Percentiles rank a stretch among this genome's conserved stretches.
phyloP scores from a whole-genome alignment of 2,113 vertebrate species.

The Pionites leucogaster region DNA sequence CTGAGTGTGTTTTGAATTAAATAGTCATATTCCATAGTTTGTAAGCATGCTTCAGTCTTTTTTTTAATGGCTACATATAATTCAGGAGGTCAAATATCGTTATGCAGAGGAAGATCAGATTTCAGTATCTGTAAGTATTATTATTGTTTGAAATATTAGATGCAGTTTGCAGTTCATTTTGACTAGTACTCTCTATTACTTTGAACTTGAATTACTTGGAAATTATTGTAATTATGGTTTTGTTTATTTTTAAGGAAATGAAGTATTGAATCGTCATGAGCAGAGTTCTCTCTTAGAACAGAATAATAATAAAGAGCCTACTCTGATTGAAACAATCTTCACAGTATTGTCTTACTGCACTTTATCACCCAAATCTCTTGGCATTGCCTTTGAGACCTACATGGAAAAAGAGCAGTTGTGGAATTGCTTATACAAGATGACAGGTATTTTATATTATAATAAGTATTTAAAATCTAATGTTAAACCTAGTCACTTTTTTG shows the following conservation, averaged over 20 bases:
- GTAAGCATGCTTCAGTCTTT: not conserved
- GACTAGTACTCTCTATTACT: not conserved
- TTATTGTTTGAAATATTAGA: not conserved
- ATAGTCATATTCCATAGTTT: not conserved
- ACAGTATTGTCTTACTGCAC: slow-evolving; percentile 80
- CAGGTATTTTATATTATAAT: slow-evolving; percentile 80
- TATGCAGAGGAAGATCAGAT: not conserved
- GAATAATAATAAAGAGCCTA: slow-evolving; percentile 13
- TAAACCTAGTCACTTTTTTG: not conserved
- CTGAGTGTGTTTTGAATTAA: not conserved
- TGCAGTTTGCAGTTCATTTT: not conserved
- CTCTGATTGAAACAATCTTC: slow-evolving; percentile 82
- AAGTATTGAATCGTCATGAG: slow-evolving; percentile 12
- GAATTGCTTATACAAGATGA: slow-evolving; percentile 82
- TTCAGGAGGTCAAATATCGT: not conserved
- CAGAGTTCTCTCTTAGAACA: slow-evolving; percentile 13
- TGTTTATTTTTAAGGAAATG: slow-evolving; percentile 62
- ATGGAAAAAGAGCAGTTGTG: slow-evolving; percentile 86
- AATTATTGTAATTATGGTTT: not conserved
- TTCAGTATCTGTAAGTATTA: not conserved
- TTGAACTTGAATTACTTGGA: not conserved
- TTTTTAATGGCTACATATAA: not conserved
- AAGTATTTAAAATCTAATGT: not conserved
- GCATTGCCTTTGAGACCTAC: slow-evolving; percentile 82
- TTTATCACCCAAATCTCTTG: slow-evolving; percentile 84